A percentile compares a stretch with the other conserved stretches of the same genome.
Evolutionary conservation across 2,113 vertebrate species (phyloP).

Genomic region (Potamarius usumacintae): DNA sequence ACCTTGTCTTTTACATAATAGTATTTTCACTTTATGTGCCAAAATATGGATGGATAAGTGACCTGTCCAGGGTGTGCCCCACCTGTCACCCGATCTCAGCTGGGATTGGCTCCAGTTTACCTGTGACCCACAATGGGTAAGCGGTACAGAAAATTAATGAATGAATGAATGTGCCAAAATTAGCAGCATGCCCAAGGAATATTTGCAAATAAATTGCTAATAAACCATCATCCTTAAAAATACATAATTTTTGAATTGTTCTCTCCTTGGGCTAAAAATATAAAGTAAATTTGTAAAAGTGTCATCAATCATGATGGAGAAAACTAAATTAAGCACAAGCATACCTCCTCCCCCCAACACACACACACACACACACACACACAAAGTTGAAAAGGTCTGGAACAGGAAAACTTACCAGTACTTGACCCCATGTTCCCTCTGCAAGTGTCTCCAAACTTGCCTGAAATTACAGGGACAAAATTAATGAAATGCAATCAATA

Average conservation of each 20-base stretch:
- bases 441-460: not conserved
- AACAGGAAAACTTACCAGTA: not conserved
- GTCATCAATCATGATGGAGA: not conserved
- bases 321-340: not conserved
- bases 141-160: too few relatives aligned
- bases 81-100: too few relatives aligned
- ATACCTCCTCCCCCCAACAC: not conserved
- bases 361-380: not conserved
- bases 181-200: not conserved
- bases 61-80: too few relatives aligned
- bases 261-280: not conserved
- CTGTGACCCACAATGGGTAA: too few relatives aligned
- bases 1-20: not conserved
- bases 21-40: not conserved
- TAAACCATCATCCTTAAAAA: not conserved
- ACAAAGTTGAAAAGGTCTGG: not conserved
- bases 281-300: not conserved
- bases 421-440: not conserved
- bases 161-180: not conserved
- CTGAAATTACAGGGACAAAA: not conserved
- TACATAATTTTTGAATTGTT: not conserved
- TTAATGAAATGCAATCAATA: not conserved
- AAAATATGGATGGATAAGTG: too few relatives aligned
- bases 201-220: not conserved
- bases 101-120: too few relatives aligned